Base-by-base conservation (phyloP, 2,888 invertebrate genomes). In the Ennomos fuscantarius region DNA sequence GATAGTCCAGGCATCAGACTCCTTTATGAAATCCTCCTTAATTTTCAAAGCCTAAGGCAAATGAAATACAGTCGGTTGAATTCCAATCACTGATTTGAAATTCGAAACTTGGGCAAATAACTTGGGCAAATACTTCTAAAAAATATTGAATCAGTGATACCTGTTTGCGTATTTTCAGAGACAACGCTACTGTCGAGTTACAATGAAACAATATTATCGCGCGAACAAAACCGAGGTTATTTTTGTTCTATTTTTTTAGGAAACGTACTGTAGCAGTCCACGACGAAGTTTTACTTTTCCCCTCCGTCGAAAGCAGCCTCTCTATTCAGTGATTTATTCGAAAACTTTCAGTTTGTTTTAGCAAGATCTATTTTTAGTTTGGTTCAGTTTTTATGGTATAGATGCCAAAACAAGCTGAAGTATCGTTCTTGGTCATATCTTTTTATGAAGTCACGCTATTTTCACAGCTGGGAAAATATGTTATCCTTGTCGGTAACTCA, bases 341-440 rank as follows among this genome's bases (percentile, higher is more conserved):
- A 42, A 59, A 60, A 60, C 46, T 60, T 59, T 45, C 13, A 35
- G 53, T 59, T 59, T 59, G 58, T 59, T 59, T 59, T 59, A 59
- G 58, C 53, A 44, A 48, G 58, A 59, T 59, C 58, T 59, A 59
- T 59, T 53, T 59, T 59, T 59, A 49, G 58, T 59, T 53, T 31
- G 57, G 52, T 51, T 46, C 51, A 57, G 57, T 57, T 57, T 57
- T 57, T 57, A 57, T 57, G 48, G 57, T 32, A 9, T 43, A 44
- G 48, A 53, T 36, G 53, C 58, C 58, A 53, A 58, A 24, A 48
- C 58, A 53, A 58, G 53, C 47, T 42, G 43, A 52, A 49, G 53
- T 42, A 56, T 50, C 36, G 56, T 56, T 56, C 45, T 9, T 33
- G 31, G 34, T 11, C 41, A 41, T 50, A 50, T 46, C 40, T 51